These are phyloP conservation scores for Luperina nickerlii DNA, from an alignment of 2,888 invertebrate species.

Conservation along the genomic window DNA sequence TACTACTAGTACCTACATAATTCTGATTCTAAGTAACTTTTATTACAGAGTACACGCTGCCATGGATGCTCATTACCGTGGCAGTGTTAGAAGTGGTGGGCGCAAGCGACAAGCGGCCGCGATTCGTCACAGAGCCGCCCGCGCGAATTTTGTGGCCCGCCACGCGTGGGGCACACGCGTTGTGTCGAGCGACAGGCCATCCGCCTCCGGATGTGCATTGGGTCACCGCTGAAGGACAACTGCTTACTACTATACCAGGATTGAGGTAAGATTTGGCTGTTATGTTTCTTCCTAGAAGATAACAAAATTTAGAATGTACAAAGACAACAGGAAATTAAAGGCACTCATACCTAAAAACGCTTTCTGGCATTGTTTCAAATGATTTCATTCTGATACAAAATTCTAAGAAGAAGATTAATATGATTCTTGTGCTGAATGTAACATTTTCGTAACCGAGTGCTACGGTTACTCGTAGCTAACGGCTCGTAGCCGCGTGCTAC, in stretches of 20 bases:
- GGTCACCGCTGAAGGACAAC: conserved; percentile 87
- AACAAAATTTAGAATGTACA: background rate
- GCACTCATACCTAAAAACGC: too few relatives aligned
- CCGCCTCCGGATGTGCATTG: conserved; percentile 85
- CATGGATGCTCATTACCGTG: conserved; percentile 75
- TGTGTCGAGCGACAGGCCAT: conserved; percentile 84
- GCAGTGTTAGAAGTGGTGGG: conserved; percentile 72
- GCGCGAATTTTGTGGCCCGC: conserved; percentile 86
- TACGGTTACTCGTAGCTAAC: background rate
- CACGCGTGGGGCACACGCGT: conserved; percentile 84
- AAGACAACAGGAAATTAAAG: background rate
- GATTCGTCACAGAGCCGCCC: conserved; percentile 84
- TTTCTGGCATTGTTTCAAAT: background rate
- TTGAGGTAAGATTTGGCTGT: conserved; percentile 75
- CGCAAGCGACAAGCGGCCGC: conserved; percentile 85
- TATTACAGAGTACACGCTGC: conserved; percentile 67
- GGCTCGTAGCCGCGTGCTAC: background rate
- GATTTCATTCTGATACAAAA: background rate
- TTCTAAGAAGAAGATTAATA: background rate
- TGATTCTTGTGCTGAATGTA: background rate
- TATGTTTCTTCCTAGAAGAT: background rate
- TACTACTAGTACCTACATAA: background rate
- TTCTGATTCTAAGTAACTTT: background rate
- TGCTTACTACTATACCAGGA: conserved; percentile 87
- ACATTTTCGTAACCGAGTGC: background rate